These are phyloP conservation scores for Phaetusa simplex DNA, from an alignment of 2,113 vertebrate genomes.

Conservation along the genomic window DNA sequence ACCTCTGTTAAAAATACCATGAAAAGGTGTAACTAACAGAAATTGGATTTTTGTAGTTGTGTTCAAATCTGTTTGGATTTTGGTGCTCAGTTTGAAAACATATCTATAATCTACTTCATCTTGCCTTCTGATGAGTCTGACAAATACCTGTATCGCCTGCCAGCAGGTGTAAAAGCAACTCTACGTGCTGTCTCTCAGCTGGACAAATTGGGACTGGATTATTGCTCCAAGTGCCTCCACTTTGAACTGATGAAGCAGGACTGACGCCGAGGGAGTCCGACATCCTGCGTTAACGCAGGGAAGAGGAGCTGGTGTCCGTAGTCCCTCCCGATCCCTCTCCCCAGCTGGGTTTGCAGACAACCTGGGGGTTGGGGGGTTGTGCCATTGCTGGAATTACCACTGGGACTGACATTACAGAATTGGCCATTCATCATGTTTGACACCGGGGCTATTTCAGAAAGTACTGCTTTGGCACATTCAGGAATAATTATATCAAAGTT, in stretches of 20 bases:
- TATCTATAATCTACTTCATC: neutral
- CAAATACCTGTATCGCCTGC: neutral
- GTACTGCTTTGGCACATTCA: slow-evolving; percentile 65
- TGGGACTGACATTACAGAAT: slow-evolving; percentile 67
- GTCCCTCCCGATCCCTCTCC: neutral
- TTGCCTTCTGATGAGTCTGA: neutral
- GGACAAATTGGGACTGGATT: neutral
- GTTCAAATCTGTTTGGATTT: neutral
- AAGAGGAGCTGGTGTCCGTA: neutral
- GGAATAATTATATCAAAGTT: slow-evolving; percentile 64
- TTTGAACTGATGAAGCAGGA: neutral
- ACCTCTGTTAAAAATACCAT: neutral
- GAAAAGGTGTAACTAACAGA: neutral
- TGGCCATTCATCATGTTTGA: slow-evolving; percentile 68
- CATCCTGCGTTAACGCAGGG: accelerated
- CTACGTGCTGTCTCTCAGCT: accelerated
- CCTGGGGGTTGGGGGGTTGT: neutral
- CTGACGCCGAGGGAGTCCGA: accelerated
- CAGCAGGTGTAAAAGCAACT: neutral
- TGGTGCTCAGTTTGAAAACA: neutral
- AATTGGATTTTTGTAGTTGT: neutral
- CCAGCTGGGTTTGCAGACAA: neutral
- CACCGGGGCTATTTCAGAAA: slow-evolving; percentile 64
- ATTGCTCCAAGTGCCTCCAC: neutral
- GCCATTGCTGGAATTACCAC: slow-evolving; percentile 38